Conservation (phyloP, 2,113 vertebrate species). For the Strix aluco region DNA sequence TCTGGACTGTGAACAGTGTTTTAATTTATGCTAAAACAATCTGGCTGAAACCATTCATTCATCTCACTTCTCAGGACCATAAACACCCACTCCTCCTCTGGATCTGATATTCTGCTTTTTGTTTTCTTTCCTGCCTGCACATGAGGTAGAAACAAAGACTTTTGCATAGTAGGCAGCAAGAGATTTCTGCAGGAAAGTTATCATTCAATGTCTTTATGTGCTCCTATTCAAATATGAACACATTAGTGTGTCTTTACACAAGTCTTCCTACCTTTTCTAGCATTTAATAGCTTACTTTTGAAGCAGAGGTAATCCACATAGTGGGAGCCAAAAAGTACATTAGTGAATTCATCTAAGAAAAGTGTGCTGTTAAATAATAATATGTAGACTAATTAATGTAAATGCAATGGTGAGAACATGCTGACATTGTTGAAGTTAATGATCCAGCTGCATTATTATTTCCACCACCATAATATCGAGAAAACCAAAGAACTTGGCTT, state of each 20-base stretch:
- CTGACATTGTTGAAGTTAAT: constrained; percentile 59
- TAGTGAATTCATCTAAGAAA: constrained; percentile 39
- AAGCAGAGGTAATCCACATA: background rate
- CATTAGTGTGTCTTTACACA: background rate
- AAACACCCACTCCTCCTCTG: background rate
- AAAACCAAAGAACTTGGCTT: background rate
- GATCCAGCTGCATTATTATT: constrained; percentile 52
- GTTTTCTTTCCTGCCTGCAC: background rate
- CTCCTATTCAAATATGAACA: background rate
- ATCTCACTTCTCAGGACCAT: background rate
- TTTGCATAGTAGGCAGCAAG: background rate
- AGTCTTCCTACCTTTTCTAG: background rate
- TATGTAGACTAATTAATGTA: constrained; percentile 50
- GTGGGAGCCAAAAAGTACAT: constrained; percentile 35
- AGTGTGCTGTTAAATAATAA: constrained; percentile 54
- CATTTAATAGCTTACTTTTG: background rate
- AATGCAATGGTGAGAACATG: constrained; percentile 42
- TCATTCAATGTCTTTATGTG: background rate
- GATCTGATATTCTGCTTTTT: background rate
- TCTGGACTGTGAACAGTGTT: background rate
- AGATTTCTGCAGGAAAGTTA: background rate
- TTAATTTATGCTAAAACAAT: background rate
- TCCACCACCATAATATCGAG: background rate
- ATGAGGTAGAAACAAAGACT: background rate
- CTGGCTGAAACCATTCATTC: background rate